Percentiles rank a stretch among this genome's conserved stretches.
Evolutionary conservation across 2,797 vertebrate genomes (phyloP).

Genomic region (Telmatherina bonti): DNA sequence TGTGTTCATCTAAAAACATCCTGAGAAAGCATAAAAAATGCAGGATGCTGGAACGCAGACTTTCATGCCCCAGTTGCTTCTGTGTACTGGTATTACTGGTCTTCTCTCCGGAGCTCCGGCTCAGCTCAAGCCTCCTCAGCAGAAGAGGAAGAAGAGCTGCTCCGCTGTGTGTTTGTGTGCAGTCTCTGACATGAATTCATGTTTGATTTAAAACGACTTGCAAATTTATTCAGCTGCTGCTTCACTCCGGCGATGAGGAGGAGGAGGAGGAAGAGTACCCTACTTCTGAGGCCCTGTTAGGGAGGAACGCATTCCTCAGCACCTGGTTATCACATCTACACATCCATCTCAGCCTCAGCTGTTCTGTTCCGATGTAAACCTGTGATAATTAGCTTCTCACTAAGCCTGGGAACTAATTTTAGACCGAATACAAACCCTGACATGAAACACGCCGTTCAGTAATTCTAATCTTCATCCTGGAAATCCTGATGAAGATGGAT

Average conservation of each 20-base stretch:
- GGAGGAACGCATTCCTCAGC: background rate
- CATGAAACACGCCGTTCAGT: too few relatives aligned
- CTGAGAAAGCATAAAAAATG: constrained; percentile 32
- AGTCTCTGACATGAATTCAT: constrained; percentile 47
- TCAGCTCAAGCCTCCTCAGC: background rate
- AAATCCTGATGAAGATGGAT: background rate
- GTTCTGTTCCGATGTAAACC: background rate
- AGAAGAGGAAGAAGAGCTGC: constrained; percentile 8
- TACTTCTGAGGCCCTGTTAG: constrained; percentile 6
- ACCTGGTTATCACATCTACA: background rate
- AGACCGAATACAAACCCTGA: background rate
- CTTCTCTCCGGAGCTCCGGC: constrained; percentile 24
- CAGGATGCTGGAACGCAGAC: constrained; percentile 3
- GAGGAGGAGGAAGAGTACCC: background rate
- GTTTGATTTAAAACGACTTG: constrained; percentile 57
- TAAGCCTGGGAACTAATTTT: background rate
- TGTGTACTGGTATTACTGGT: constrained; percentile 47
- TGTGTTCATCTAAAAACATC: constrained; percentile 18
- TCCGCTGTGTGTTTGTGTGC: constrained; percentile 26
- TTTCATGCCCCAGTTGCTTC: constrained; percentile 45
- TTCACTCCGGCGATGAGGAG: constrained; percentile 14
- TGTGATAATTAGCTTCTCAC: background rate
- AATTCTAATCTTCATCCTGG: too few relatives aligned
- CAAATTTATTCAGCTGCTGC: constrained; percentile 59
- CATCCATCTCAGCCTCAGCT: background rate